A percentile compares a stretch with the other conserved stretches of the same genome.
These are phyloP conservation scores for Microplitis mediator DNA, from an alignment of 1,140 invertebrate species.

Conservation along the genomic window DNA sequence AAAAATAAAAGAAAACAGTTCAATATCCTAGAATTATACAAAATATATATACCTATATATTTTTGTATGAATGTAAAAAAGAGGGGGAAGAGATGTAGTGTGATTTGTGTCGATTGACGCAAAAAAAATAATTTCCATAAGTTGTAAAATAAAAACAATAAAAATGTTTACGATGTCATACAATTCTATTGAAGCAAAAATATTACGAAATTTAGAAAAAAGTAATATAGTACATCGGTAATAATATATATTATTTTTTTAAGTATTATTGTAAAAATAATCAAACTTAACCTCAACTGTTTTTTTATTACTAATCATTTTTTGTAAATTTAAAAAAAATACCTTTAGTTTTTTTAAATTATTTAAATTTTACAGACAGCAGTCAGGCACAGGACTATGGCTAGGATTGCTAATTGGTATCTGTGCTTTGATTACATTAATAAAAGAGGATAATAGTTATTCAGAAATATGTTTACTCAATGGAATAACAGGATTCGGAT, in stretches of 20 bases:
- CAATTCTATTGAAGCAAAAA: conserved; percentile 29
- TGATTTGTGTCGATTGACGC: too few relatives aligned
- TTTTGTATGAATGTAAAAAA: too few relatives aligned
- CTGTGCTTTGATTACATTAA: conserved; percentile 53
- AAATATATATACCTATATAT: too few relatives aligned
- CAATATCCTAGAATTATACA: too few relatives aligned
- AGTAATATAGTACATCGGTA: conserved; percentile 42
- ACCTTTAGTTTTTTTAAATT: not conserved
- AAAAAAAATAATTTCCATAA: not conserved
- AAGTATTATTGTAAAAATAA: too few relatives aligned
- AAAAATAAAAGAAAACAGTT: too few relatives aligned
- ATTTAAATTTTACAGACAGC: conserved; percentile 51
- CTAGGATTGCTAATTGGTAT: conserved; percentile 62
- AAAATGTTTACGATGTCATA: conserved; percentile 31
- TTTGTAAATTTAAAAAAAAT: not conserved
- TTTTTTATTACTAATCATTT: too few relatives aligned
- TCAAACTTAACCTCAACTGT: too few relatives aligned
- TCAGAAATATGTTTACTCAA: conserved; percentile 55
- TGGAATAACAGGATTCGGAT: conserved; percentile 52
- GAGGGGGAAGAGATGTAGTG: too few relatives aligned
- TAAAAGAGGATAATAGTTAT: conserved; percentile 53
- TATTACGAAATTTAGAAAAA: conserved; percentile 35
- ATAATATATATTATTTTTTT: not conserved
- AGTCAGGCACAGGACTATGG: conserved; percentile 64
- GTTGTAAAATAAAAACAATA: conserved; percentile 30